Evolutionary conservation across 2,113 vertebrate species (phyloP).

Genomic region (Xerus inauris): DNA sequence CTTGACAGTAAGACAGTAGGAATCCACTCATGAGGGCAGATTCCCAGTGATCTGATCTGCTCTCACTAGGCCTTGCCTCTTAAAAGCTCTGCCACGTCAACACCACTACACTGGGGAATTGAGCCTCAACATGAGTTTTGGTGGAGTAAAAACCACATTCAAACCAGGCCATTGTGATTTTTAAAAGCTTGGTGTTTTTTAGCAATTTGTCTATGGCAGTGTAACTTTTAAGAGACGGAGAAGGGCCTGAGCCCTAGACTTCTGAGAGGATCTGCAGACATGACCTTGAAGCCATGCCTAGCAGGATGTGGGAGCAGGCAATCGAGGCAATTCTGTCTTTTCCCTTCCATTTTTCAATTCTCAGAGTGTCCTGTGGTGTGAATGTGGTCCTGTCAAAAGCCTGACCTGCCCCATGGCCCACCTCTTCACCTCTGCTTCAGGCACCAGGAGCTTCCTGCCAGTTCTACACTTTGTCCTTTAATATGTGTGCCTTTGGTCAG

Average conservation of each 20-base stretch:
- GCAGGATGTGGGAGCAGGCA: accelerated
- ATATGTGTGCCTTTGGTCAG: background rate
- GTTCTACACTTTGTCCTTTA: accelerated
- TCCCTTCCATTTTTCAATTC: background rate
- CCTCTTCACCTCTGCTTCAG: background rate
- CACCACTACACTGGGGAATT: background rate
- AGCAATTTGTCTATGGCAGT: background rate
- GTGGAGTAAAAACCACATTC: background rate
- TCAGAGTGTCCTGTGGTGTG: background rate
- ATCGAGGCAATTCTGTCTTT: accelerated
- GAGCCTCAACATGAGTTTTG: background rate
- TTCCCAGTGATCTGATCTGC: background rate
- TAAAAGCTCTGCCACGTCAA: background rate
- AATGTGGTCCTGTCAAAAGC: background rate
- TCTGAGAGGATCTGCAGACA: accelerated
- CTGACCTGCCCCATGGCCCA: accelerated
- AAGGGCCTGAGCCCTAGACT: background rate
- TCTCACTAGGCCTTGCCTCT: background rate
- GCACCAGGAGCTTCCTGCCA: background rate
- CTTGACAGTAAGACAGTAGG: background rate
- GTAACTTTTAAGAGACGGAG: background rate
- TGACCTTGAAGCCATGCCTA: accelerated
- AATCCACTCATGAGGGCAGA: background rate
- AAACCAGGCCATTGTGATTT: background rate
- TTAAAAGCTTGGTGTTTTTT: background rate